A percentile compares a stretch with the other conserved stretches of the same genome.
These are phyloP conservation scores for Pammene fasciana DNA, from an alignment of 2,888 invertebrate species.

Conservation along the genomic window DNA sequence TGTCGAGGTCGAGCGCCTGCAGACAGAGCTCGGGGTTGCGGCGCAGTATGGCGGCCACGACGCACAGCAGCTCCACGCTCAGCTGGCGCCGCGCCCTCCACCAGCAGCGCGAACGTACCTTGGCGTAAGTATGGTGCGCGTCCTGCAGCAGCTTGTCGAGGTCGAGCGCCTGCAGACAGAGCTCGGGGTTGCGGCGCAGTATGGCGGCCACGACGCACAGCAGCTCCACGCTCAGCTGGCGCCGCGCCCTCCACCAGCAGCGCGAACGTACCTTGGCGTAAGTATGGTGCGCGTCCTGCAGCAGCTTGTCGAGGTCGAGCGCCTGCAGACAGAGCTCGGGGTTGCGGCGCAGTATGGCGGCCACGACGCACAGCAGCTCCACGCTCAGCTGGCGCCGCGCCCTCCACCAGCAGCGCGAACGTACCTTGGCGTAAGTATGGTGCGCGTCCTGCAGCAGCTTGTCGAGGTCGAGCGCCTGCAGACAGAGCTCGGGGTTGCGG, in stretches of 20 bases:
- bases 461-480: conserved; percentile 92
- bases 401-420: conserved; percentile 96
- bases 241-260: conserved; percentile 94
- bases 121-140: conserved; percentile 92
- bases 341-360: conserved; percentile 96
- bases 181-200: conserved; percentile 96
- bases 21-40: conserved; percentile 97
- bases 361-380: conserved; percentile 93
- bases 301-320: conserved; percentile 91
- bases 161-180: conserved; percentile 91
- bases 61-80: conserved; percentile 90
- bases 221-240: conserved; percentile 89
- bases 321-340: conserved; percentile 94
- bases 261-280: conserved; percentile 96
- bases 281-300: conserved; percentile 93
- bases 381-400: conserved; percentile 89
- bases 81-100: conserved; percentile 93
- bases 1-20: conserved; percentile 91
- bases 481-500: conserved; percentile 95
- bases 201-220: conserved; percentile 96
- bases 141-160: conserved; percentile 92
- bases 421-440: conserved; percentile 92
- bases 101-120: conserved; percentile 96
- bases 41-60: conserved; percentile 95
- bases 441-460: conserved; percentile 92